Conservation (phyloP, 2,888 invertebrate species). For the Geophilus truncorum region DNA sequence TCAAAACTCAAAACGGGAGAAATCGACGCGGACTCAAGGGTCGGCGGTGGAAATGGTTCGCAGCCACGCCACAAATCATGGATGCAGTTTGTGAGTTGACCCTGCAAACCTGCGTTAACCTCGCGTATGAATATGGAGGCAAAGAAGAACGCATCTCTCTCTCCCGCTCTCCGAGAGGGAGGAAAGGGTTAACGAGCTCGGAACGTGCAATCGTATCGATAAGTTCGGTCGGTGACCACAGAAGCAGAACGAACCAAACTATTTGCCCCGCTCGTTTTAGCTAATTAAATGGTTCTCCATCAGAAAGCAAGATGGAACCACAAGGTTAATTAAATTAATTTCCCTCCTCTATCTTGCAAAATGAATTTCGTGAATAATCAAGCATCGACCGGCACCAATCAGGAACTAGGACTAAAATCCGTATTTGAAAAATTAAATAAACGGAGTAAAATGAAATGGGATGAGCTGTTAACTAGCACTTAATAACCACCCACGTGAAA, state of each 20-base stretch:
- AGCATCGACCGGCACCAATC: not conserved
- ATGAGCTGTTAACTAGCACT: too few species aligned
- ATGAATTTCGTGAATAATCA: not conserved
- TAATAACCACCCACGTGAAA: too few species aligned
- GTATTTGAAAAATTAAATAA: too few species aligned
- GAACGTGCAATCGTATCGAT: slow-evolving; percentile 12
- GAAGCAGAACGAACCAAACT: not conserved
- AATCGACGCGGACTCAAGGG: not conserved
- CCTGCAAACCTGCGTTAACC: not conserved
- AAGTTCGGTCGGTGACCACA: not conserved
- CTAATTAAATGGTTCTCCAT: not conserved
- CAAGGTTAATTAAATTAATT: not conserved
- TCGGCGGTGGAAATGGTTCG: not conserved
- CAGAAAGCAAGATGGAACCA: not conserved
- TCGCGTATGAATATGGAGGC: not conserved
- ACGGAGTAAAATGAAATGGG: too few species aligned
- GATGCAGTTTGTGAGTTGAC: not conserved
- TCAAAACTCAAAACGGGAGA: not conserved
- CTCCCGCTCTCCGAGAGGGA: too few species aligned
- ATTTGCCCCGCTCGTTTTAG: not conserved
- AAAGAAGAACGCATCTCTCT: not conserved
- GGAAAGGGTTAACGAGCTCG: not conserved
- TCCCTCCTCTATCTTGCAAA: not conserved
- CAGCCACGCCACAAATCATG: not conserved
- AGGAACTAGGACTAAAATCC: too few species aligned